These are phyloP conservation scores for Acrobasis suavella DNA, from an alignment of 2,888 invertebrate genomes.

Conservation along the genomic window DNA sequence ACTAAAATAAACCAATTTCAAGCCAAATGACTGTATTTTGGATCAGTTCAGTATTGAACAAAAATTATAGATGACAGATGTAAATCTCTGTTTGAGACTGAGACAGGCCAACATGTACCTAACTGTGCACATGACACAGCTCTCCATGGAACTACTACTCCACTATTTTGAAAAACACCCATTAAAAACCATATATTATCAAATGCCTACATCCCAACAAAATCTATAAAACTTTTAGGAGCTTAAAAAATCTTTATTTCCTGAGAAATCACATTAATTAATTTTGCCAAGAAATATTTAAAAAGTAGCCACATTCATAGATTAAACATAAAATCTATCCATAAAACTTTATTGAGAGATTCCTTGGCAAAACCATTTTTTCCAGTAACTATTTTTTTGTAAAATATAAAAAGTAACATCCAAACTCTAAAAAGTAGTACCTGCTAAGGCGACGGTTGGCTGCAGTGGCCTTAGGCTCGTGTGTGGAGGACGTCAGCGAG, in stretches of 20 bases:
- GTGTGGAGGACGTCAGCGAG: slow-evolving; percentile 65
- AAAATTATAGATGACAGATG: too few species aligned
- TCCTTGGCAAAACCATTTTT: background rate
- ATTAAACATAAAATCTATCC: too few species aligned
- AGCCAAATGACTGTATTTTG: too few species aligned
- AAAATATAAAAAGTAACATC: background rate
- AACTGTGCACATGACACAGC: too few species aligned
- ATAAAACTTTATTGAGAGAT: too few species aligned
- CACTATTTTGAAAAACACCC: background rate
- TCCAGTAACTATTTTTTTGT: background rate
- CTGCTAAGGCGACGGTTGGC: slow-evolving; percentile 82
- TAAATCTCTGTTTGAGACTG: too few species aligned
- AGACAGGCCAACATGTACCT: too few species aligned
- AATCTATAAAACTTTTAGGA: background rate
- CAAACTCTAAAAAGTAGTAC: slow-evolving; percentile 57
- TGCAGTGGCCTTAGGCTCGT: slow-evolving; percentile 52
- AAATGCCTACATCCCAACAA: background rate
- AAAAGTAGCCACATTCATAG: background rate
- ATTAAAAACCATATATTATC: background rate
- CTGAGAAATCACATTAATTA: background rate
- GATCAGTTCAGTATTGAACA: too few species aligned
- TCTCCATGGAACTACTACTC: too few species aligned
- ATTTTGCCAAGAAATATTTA: background rate
- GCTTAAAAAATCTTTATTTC: background rate
- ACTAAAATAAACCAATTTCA: too few species aligned